phyloP scores from a whole-genome alignment of 1,140 invertebrate genomes.

The Hyles vespertilio region DNA sequence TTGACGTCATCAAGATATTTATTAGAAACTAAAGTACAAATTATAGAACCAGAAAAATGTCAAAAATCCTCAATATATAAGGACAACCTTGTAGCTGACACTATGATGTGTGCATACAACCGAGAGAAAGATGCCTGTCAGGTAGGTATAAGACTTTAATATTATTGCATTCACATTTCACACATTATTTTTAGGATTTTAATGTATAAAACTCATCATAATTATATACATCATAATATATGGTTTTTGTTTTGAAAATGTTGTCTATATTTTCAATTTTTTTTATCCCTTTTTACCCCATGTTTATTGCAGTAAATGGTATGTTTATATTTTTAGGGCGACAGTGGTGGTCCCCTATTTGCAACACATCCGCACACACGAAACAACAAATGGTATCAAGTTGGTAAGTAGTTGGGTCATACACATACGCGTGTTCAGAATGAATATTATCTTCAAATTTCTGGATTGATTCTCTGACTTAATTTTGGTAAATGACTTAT shows the following conservation, averaged over 20 bases:
- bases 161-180: background rate
- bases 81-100: constrained; percentile 50
- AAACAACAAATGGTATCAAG: constrained; percentile 65
- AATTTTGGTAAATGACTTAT: too few species aligned
- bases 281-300: too few species aligned
- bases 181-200: background rate
- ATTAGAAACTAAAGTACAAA: constrained; percentile 59
- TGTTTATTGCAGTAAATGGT: too few species aligned
- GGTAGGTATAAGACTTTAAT: constrained; percentile 36
- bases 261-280: background rate
- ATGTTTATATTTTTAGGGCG: constrained; percentile 73
- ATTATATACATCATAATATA: too few species aligned
- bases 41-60: constrained; percentile 42
- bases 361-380: constrained; percentile 40
- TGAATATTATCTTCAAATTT: too few species aligned
- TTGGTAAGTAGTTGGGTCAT: too few species aligned
- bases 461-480: too few species aligned
- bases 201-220: too few species aligned
- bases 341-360: constrained; percentile 78
- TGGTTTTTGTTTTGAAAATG: background rate
- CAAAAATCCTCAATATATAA: constrained; percentile 51
- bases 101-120: constrained; percentile 75
- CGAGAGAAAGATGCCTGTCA: constrained; percentile 74
- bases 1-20: constrained; percentile 62
- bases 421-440: too few species aligned